Base-by-base conservation (phyloP, 2,888 invertebrate genomes). In the Hypena proboscidalis region DNA sequence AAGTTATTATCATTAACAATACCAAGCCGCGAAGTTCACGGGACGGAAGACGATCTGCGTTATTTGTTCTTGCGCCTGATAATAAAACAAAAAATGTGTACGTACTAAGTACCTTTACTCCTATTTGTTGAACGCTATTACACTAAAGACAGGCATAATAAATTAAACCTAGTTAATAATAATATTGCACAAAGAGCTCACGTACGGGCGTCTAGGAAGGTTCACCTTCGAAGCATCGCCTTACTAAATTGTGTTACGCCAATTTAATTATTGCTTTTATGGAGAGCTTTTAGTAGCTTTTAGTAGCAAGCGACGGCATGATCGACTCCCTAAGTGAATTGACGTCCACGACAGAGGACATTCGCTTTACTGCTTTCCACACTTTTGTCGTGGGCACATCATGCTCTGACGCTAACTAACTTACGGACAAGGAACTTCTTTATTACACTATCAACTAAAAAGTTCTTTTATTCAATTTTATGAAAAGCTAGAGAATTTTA, bases 201-300 rank as follows among this genome's bases (percentile, higher is more conserved):
- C 49, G 58, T 53, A 53, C 51, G 39, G 56, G 47, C 8, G 21
- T 23, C 26, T 35, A 40, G 39, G 29, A 33, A 64, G 38, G 34
- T 56, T 61, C 65, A 82, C 80, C 81, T 83, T 80, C 71, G 67
- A 73, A 79, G 83, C 84, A 81, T 80, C 80, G 83, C 81, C 85
- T 81, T 85, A 79, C 80, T 80, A 87, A 90, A 91, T 91, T 88
- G 85, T 70, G 87, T 91, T 91, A 91, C 81, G 74, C 70, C 80
- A 90, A 91, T 90, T 85, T 87, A 90, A 91, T 91, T 90, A 91
- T 91, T 90, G 91, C 91, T 91, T 91, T 91, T 89, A 91, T 87
- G 87, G 87, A 90, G 85, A 81, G 91, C 91, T 91, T 91, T 91
- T 90, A 91, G 91, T 83, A 89, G 91, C 91, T 91, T 91, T 91